Base-by-base conservation (phyloP, 2,888 invertebrate genomes). In the Crematogaster levior region DNA sequence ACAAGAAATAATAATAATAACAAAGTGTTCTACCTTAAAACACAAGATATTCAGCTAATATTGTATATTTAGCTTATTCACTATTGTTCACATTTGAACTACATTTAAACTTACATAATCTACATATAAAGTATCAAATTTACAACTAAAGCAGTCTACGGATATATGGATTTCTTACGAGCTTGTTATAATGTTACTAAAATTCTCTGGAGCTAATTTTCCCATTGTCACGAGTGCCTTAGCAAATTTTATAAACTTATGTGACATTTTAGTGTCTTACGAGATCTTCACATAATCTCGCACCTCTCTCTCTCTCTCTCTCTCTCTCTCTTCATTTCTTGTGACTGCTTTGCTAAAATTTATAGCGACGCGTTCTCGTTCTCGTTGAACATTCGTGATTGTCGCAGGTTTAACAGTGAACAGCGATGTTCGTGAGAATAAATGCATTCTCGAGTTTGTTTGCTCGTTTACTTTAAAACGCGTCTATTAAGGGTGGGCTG, bases 401-500 rank as follows among this genome's bases (percentile, higher is more conserved):
- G 84, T 86, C 81, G 77, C 46, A 43, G 40, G 56, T 68, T 30
- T 63, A 68, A 43, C n/a, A 34, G 40, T 77, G 86, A 86, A 73
- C 83, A 75, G 83, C 85, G 85, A 79, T 51, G n/a, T 68, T 73
- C 66, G 79, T 84, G 83, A 87, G 83, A 84, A 83, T 77, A 82
- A 87, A 89, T 88, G 86, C 85, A 87, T 74, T 65, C 82, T 80
- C 82, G 82, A 87, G 92, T 90, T 91, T 91, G 89, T 91, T 91
- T 90, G 88, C 91, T 92, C 92, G 88, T 93, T 93, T 75, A 93
- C 91, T 92, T 91, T 89, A 91, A 88, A 87, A 88, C 89, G 84
- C 90, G 88, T 88, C 91, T 91, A 92, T 92, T 93, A 93, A 85
- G 73, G 74, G 21, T 27, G 56, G 73, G 61, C 53, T 51, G 84